A percentile compares a stretch with the other conserved stretches of the same genome.
Evolutionary conservation across 2,888 invertebrate species (phyloP).

Genomic region (Celastrina argiolus): DNA sequence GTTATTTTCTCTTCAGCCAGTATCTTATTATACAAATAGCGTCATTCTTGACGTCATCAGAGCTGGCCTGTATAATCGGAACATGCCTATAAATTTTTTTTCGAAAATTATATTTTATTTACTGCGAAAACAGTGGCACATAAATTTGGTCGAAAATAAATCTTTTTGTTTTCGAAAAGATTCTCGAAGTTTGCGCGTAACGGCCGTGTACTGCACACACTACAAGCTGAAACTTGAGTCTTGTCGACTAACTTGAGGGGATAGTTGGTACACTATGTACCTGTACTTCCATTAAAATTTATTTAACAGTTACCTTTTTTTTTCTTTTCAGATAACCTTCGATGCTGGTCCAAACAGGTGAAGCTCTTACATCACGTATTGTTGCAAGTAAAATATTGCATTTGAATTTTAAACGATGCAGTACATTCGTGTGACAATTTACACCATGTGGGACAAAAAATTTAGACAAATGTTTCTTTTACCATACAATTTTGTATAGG

Average conservation of each 20-base stretch:
- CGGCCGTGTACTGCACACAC: too few relatives aligned
- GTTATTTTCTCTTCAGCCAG: too few relatives aligned
- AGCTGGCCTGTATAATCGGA: too few relatives aligned
- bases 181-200: neutral
- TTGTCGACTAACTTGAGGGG: too few relatives aligned
- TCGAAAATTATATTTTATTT: too few relatives aligned
- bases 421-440: neutral
- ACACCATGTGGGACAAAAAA: neutral
- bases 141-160: neutral
- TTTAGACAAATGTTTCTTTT: slow-evolving; percentile 1
- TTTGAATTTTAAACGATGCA: slow-evolving; percentile 18
- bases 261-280: too few relatives aligned
- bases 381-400: slow-evolving; percentile 22
- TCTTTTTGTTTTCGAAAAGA: neutral
- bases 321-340: slow-evolving; percentile 24
- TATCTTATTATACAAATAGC: too few relatives aligned
- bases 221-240: too few relatives aligned
- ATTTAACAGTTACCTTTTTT: neutral
- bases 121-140: neutral
- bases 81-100: too few relatives aligned
- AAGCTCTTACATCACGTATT: slow-evolving; percentile 17
- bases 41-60: too few relatives aligned
- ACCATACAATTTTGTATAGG: neutral
- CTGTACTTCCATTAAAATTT: too few relatives aligned
- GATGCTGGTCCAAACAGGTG: slow-evolving; percentile 1